These are phyloP conservation scores for Phataginus tricuspis DNA, from an alignment of 2,797 vertebrate genomes.

Conservation along the genomic window DNA sequence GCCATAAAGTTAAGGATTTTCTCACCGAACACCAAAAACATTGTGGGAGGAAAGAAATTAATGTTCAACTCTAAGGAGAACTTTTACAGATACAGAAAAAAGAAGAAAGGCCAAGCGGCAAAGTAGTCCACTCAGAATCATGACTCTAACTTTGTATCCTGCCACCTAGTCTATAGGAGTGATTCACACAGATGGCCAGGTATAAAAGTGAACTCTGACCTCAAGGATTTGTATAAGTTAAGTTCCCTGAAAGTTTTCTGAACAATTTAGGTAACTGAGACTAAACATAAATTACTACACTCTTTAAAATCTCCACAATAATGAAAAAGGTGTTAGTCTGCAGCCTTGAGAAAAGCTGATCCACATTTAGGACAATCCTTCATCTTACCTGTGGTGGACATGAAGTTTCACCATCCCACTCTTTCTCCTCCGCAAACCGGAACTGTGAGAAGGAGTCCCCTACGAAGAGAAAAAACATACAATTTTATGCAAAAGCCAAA, in stretches of 20 bases:
- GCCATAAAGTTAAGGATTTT: not conserved
- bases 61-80: not conserved
- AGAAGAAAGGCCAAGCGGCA: not conserved
- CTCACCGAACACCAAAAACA: not conserved
- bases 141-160: not conserved
- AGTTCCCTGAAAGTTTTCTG: not conserved
- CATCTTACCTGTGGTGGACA: constrained; percentile 89
- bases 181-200: not conserved
- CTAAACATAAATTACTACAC: not conserved
- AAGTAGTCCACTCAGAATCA: not conserved
- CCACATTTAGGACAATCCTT: not conserved
- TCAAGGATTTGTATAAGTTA: not conserved
- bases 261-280: not conserved
- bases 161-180: not conserved
- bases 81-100: not conserved
- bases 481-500: not conserved
- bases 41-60: not conserved
- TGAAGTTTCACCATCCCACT: constrained; percentile 91
- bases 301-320: not conserved
- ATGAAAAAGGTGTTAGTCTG: not conserved
- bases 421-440: constrained; percentile 95
- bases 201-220: not conserved
- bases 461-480: constrained; percentile 75
- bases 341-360: not conserved
- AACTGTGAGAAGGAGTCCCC: constrained; percentile 97